Conservation (phyloP, 1,140 invertebrate species). For the Sarcophaga bullata region DNA sequence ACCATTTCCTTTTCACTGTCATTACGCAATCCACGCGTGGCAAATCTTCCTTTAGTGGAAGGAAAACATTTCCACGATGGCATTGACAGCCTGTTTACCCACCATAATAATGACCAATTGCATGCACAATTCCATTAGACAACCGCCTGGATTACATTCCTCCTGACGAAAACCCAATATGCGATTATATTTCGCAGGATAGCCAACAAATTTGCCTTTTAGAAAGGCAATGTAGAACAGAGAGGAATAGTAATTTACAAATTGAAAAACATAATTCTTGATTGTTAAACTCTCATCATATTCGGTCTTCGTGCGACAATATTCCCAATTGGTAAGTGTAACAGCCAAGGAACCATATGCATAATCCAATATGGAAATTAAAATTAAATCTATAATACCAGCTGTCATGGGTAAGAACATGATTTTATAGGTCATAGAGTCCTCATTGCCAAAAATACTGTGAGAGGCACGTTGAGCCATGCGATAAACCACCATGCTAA, state of each 20-base stretch:
- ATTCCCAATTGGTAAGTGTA: constrained; percentile 79
- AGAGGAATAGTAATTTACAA: constrained; percentile 88
- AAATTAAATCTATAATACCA: constrained; percentile 77
- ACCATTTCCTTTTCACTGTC: too few species aligned
- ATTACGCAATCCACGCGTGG: too few species aligned
- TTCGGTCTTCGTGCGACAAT: constrained; percentile 85
- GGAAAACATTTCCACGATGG: constrained; percentile 82
- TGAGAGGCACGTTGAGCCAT: constrained; percentile 74
- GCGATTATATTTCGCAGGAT: constrained; percentile 78
- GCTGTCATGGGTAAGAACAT: constrained; percentile 76
- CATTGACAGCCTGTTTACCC: constrained; percentile 85
- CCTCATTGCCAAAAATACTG: constrained; percentile 68
- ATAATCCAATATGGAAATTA: constrained; percentile 68
- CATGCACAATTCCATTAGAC: constrained; percentile 83
- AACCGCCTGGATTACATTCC: constrained; percentile 82
- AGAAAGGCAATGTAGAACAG: constrained; percentile 89
- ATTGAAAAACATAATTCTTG: constrained; percentile 89
- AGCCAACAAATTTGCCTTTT: constrained; percentile 83
- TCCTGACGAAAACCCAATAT: constrained; percentile 72
- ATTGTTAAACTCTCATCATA: constrained; percentile 86
- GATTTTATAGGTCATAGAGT: constrained; percentile 70
- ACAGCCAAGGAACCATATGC: constrained; percentile 68
- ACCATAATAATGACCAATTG: constrained; percentile 88
- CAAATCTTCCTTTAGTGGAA: too few species aligned
- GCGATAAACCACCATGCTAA: constrained; percentile 80